Evolutionary conservation across 2,888 invertebrate species (phyloP).

Genomic region (Lacanobia wlatinum): DNA sequence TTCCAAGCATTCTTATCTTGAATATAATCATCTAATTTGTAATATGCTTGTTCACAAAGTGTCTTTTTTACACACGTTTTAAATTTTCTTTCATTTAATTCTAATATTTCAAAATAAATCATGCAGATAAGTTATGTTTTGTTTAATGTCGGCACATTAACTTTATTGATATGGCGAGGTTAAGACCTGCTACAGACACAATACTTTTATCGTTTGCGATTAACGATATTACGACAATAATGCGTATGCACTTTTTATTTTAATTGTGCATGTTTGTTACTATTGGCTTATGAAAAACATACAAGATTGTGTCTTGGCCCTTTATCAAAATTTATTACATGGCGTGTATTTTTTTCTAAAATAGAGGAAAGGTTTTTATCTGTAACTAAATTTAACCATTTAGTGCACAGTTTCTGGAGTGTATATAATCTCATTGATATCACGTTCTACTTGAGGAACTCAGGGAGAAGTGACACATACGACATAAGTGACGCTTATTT

Average conservation of each 20-base stretch:
- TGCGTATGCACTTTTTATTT: background rate
- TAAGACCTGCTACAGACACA: slow-evolving; percentile 22
- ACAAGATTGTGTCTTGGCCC: background rate
- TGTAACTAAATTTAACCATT: background rate
- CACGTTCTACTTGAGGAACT: too few species aligned
- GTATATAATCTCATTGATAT: background rate
- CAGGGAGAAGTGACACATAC: too few species aligned
- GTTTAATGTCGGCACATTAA: slow-evolving; percentile 41
- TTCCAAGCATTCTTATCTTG: too few species aligned
- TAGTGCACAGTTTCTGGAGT: background rate
- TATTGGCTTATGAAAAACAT: background rate
- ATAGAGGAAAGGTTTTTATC: background rate
- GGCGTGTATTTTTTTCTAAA: background rate
- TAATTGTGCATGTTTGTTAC: background rate
- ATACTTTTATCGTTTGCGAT: slow-evolving; percentile 27
- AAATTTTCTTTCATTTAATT: too few species aligned
- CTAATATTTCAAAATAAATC: too few species aligned
- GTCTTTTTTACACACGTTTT: too few species aligned
- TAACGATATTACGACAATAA: slow-evolving; percentile 2
- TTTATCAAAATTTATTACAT: background rate
- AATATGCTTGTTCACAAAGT: too few species aligned
- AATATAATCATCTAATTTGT: too few species aligned
- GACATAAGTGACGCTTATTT: too few species aligned
- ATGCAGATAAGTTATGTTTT: slow-evolving; percentile 48
- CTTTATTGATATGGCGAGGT: slow-evolving; percentile 37